phyloP scores from a whole-genome alignment of 2,888 invertebrate species.

The Stenodera caucasica region DNA sequence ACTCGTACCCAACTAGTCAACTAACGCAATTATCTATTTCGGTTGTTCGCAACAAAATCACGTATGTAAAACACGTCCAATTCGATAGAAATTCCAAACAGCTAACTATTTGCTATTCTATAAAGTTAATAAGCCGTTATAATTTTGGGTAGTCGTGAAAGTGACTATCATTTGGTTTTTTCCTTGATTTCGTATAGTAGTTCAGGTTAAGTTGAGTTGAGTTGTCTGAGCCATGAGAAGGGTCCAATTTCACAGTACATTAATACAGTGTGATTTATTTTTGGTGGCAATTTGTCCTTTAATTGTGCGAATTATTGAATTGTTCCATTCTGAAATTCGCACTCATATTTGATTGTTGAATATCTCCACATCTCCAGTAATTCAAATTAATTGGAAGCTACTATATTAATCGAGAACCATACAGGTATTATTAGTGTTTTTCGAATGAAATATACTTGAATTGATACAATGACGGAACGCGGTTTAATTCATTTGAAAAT shows the following conservation, averaged over 20 bases:
- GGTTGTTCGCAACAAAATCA: slow-evolving; percentile 2
- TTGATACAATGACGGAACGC: not conserved
- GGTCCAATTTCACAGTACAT: slow-evolving; percentile 31
- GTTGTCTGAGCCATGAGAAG: slow-evolving; percentile 28
- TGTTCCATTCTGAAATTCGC: slow-evolving; percentile 3
- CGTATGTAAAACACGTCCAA: slow-evolving; percentile 19
- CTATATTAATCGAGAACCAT: not conserved
- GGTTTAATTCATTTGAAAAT: too few relatives aligned
- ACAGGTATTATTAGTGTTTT: not conserved
- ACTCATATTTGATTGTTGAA: not conserved
- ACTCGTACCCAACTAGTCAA: too few relatives aligned
- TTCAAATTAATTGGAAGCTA: not conserved
- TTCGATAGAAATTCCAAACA: slow-evolving; percentile 19
- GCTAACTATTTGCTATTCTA: not conserved
- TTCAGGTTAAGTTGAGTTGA: too few relatives aligned
- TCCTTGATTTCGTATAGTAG: too few relatives aligned
- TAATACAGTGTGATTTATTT: slow-evolving; percentile 24
- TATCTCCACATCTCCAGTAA: slow-evolving; percentile 16
- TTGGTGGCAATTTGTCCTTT: slow-evolving; percentile 17
- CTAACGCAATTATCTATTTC: slow-evolving; percentile 19
- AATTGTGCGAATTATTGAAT: slow-evolving; percentile 11
- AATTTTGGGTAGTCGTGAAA: not conserved
- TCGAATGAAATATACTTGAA: not conserved
- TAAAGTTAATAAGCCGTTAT: not conserved
- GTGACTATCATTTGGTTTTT: not conserved